Base-by-base conservation (phyloP, 2,113 vertebrate species). In the Gallinago paraguaiae region DNA sequence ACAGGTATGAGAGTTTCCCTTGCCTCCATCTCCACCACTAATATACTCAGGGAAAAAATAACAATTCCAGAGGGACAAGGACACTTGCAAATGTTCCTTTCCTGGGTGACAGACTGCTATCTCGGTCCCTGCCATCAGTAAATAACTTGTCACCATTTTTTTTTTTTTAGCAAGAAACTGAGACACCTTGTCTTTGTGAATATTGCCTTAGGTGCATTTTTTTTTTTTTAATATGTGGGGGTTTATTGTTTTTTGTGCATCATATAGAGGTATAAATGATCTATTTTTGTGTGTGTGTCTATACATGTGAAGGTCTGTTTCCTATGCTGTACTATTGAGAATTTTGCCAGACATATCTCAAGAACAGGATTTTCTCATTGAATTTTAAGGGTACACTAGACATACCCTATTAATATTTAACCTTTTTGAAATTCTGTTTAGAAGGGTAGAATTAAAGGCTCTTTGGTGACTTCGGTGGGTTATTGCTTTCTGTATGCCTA, bases 241-340 rank as follows among this genome's bases (percentile, higher is more conserved):
- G 83, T 77, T 11, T 64, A 8, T 3, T 64, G 2, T 0, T 16
- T 64, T 78, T 78, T 77, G 4, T 15, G 2, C 13, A 15, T 78
- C 25, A 25, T 0, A 0, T 14, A 18, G 11, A 77, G 4, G 0
- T 51, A 67, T n/a, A 78, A 59, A 89, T 35, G 11, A 74, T 13
- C 16, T 81, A 1, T 41, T 59, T 71, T 10, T 77, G 8, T 57
- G 7, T 37, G 7, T 11, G 6, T 51, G 16, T 80, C 51, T 31
- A 41, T 17, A 69, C 13, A 4, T 7, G 1, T 50, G 22, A 8
- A 91, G 15, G 9, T 57, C 28, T 50, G 5, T 10, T 83, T 80
- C 10, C 7, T 30, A 5, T 45, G 9, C 9, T 57, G 13, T 9
- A 13, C 41, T 72, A 37, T 27, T 50, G 28, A 91, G 37, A 67